Base-by-base conservation (phyloP, 2,888 invertebrate genomes). In the Scaptomyza cyrtandrae region DNA sequence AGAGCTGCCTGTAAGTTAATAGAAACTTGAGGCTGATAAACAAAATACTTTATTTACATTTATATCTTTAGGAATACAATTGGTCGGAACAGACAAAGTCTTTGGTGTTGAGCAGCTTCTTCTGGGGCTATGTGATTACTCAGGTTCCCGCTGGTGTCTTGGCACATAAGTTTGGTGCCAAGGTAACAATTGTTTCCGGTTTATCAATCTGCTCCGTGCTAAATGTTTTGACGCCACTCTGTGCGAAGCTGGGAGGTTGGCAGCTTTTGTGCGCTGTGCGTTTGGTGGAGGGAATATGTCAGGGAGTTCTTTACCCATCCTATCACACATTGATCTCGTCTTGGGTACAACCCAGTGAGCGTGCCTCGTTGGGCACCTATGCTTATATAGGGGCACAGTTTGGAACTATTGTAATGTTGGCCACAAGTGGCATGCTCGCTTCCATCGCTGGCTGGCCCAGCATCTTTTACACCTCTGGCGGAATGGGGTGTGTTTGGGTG, bases 321-420 rank as follows among this genome's bases (percentile, higher is more conserved):
- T 93, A 94, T 46, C 96, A 96, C 73, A 95, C 95, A 31, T 93
- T 96, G 41, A 92, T 96, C 39, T 94, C 96, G 2, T 95, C 95
- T 86, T 97, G 96, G 97, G 94, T 93, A 0, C 95, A 95, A 0
- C 88, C 93, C 0, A 92, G 93, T 10, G 95, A 95, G 81, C 92
- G 95, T 44, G 94, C 91, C 93, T 62, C 91, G 94, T 3, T 94
- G 81, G 93, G 94, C 63, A 93, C 93, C 60, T 90, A 94, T 53
- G 94, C 93, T 29, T 94, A 94, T 74, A 93, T 93, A 89, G 95
- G 96, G 1, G 93, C 94, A 0, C 95, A 94, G 80, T 93, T 95
- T 44, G 96, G 96, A 0, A 95, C 95, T 0, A 94, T 96, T 0
- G 71, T 95, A 3, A 94, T 95, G 56, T 92, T 95, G 96, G 96